phyloP scores from a whole-genome alignment of 1,140 invertebrate species.

The Drosophila willistoni region DNA sequence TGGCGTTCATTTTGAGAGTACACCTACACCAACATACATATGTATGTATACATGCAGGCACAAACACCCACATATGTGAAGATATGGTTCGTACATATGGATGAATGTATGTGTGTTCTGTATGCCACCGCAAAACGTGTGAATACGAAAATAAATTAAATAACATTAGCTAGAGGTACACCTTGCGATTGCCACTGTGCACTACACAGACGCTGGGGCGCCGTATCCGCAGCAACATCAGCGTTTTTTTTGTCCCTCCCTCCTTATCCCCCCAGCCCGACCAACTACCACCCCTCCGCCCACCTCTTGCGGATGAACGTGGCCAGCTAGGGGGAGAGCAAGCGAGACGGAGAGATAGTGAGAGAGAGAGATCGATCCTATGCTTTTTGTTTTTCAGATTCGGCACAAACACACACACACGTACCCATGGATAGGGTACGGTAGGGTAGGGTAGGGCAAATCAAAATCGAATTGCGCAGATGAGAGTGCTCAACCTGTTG shows the following conservation, averaged over 20 bases:
- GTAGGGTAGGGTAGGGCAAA: constrained; percentile 1
- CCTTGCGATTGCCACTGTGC: constrained; percentile 75
- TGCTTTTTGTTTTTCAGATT: constrained; percentile 2
- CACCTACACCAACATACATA: constrained; percentile 5
- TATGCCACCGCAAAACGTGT: constrained; percentile 47
- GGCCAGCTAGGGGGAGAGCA: background rate
- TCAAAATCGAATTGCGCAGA: constrained; percentile 11
- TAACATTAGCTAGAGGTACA: constrained; percentile 76
- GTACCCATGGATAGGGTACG: too few species aligned
- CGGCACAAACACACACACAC: background rate
- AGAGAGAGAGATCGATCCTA: background rate
- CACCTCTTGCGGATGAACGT: background rate
- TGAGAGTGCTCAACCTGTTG: constrained; percentile 17
- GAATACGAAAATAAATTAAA: constrained; percentile 80
- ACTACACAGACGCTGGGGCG: constrained; percentile 30
- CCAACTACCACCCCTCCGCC: too few species aligned
- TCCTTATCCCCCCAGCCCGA: too few species aligned
- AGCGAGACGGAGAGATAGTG: too few species aligned
- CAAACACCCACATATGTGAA: constrained; percentile 7
- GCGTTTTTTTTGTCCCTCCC: background rate
- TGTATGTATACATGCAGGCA: too few species aligned
- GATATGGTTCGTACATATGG: background rate
- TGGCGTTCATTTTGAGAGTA: constrained; percentile 12
- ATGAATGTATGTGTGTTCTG: constrained; percentile 16
- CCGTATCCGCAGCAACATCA: constrained; percentile 11